Percentiles rank a stretch among this genome's conserved stretches.
Evolutionary conservation across 2,888 invertebrate genomes (phyloP).

Genomic region (Nemotelus pantherinus): DNA sequence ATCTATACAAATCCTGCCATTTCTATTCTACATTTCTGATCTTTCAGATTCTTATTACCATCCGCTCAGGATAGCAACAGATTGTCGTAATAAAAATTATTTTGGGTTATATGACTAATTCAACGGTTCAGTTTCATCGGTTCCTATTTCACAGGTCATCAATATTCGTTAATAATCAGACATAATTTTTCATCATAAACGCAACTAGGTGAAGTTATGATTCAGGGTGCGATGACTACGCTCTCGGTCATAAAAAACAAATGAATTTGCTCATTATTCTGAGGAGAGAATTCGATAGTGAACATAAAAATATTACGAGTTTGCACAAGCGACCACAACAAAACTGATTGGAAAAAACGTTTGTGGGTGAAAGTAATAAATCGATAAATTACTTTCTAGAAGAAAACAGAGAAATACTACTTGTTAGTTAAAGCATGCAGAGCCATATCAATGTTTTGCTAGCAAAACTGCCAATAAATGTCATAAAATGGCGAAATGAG

Average conservation of each 20-base stretch:
- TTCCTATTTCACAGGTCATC: conserved; percentile 11
- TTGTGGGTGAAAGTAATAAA: not conserved
- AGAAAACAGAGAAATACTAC: no score
- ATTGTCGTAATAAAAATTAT: conserved; percentile 38
- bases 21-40: no score
- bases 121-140: conserved; percentile 2
- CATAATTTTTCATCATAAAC: conserved; percentile 17
- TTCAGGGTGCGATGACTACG: not conserved
- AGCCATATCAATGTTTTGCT: no score
- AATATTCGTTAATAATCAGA: not conserved
- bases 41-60: conserved; percentile 1
- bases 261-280: conserved; percentile 21
- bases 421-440: no score
- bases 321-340: conserved; percentile 34
- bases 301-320: conserved; percentile 39
- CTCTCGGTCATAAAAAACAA: conserved; percentile 1
- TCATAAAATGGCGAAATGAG: no score
- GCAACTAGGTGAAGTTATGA: not conserved
- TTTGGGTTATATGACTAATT: conserved; percentile 27
- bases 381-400: not conserved
- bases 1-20: no score
- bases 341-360: conserved; percentile 15
- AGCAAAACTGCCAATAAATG: no score
- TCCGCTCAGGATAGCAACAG: conserved; percentile 24
- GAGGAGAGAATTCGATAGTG: not conserved